Evolutionary conservation across 2,113 vertebrate genomes (phyloP).

Genomic region (Picathartes gymnocephalus): DNA sequence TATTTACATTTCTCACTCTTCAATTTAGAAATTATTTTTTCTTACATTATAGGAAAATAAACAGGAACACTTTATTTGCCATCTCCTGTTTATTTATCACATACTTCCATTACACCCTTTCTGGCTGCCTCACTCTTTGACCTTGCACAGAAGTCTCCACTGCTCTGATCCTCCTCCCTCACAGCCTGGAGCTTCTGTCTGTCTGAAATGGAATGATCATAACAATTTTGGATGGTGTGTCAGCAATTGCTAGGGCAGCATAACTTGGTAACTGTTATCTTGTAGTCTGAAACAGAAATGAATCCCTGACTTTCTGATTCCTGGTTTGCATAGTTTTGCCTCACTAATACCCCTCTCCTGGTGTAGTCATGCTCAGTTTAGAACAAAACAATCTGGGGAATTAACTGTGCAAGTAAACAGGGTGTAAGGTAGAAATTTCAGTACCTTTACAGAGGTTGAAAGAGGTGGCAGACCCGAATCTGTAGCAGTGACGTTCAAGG

Average conservation of each 20-base stretch:
- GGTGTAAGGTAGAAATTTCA: background rate
- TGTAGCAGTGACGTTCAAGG: background rate
- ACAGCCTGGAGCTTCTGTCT: background rate
- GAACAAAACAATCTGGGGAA: background rate
- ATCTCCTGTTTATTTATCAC: background rate
- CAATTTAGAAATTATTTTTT: background rate
- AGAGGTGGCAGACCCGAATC: constrained; percentile 28
- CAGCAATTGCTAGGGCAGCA: background rate
- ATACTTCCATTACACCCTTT: background rate
- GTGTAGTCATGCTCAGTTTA: background rate
- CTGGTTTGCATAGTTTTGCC: background rate
- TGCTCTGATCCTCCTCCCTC: background rate
- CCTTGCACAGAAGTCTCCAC: background rate
- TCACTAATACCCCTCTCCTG: background rate
- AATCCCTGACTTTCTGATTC: background rate
- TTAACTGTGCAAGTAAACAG: background rate
- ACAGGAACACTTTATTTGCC: background rate
- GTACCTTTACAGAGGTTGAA: constrained; percentile 54
- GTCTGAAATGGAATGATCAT: background rate
- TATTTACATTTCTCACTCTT: background rate
- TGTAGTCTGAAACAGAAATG: background rate
- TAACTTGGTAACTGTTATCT: background rate
- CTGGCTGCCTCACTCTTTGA: background rate
- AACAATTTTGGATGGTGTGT: background rate
- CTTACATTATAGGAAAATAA: background rate